Conservation (phyloP, 2,888 invertebrate genomes). For the Mythimna pallens region DNA sequence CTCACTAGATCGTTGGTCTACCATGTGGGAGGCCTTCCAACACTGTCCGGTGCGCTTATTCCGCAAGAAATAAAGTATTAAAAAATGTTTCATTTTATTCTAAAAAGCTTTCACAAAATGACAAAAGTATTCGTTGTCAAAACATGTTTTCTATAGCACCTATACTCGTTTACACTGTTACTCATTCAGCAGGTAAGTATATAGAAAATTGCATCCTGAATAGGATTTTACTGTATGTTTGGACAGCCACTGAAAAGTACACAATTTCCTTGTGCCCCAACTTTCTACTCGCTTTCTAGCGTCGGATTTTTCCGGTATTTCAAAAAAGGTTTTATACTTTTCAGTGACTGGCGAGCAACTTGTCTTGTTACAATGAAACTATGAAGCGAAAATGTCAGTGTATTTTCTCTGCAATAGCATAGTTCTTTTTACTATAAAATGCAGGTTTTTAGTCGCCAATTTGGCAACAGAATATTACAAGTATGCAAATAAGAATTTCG, state of each 20-base stretch:
- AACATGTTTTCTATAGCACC: not conserved
- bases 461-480: constrained; percentile 8
- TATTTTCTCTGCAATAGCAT: constrained; percentile 57
- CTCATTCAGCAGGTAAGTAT: not conserved
- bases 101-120: not conserved
- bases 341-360: constrained; percentile 60
- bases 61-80: no score
- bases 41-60: no score
- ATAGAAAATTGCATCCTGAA: constrained; percentile 19
- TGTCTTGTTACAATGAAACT: constrained; percentile 71
- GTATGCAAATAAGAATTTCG: not conserved
- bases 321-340: constrained; percentile 62
- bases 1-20: no score
- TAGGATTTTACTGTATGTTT: constrained; percentile 36
- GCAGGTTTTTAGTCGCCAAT: constrained; percentile 31
- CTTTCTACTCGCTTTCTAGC: constrained; percentile 61
- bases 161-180: not conserved
- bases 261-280: constrained; percentile 68
- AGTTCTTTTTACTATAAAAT: constrained; percentile 54
- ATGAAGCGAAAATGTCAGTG: constrained; percentile 67
- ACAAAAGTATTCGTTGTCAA: not conserved
- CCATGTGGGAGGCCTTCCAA: no score
- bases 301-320: constrained; percentile 65
- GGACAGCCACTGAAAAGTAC: constrained; percentile 59
- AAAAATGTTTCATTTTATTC: not conserved